Percentiles rank a stretch among this genome's conserved stretches.
phyloP scores from a whole-genome alignment of 2,113 vertebrate species.

The Alectura lathami region DNA sequence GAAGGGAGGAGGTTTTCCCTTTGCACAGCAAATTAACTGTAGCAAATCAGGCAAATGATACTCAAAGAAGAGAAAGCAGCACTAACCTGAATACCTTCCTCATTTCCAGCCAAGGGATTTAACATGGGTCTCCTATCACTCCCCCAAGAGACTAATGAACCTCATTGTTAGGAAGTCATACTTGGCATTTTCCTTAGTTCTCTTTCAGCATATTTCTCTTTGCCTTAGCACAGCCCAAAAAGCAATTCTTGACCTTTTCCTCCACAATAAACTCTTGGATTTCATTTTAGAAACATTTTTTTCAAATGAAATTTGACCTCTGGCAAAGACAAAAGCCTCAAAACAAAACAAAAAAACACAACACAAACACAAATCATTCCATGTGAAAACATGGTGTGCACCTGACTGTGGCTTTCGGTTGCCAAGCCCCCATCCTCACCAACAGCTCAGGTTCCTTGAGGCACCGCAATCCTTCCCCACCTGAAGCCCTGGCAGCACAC shows the following conservation, averaged over 20 bases:
- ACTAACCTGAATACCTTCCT: background rate
- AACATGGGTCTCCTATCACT: background rate
- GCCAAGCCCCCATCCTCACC: background rate
- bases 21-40: background rate
- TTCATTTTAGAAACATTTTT: constrained; percentile 26
- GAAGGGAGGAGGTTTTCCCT: background rate
- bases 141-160: constrained; percentile 19
- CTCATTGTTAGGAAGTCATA: constrained; percentile 21
- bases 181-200: constrained; percentile 58
- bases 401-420: background rate
- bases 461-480: background rate
- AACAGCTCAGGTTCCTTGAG: background rate
- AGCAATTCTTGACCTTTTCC: constrained; percentile 23
- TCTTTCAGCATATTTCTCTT: constrained; percentile 21
- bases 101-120: background rate
- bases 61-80: background rate
- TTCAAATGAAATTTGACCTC: background rate
- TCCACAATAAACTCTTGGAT: constrained; percentile 21
- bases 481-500: background rate
- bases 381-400: background rate
- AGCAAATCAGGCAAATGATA: background rate
- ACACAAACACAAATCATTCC: background rate
- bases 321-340: background rate
- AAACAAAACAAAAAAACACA: too few species aligned
- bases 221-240: background rate